Base-by-base conservation (phyloP, 2,888 invertebrate species). In the Pheosia gnoma region DNA sequence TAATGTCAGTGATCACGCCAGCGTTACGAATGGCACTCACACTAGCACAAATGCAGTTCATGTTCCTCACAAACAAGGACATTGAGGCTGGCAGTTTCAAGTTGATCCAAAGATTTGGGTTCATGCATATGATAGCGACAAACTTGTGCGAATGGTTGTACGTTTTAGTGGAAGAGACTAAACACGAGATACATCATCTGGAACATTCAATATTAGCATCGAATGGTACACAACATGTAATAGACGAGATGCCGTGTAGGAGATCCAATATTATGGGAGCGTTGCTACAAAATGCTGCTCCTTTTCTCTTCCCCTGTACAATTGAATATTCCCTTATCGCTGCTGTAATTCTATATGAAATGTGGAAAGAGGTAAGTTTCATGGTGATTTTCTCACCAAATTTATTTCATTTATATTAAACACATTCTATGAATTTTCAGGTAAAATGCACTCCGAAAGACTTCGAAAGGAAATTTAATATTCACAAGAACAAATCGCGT, bases 81-180 rank as follows among this genome's bases (percentile, higher is more conserved):
- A 93, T 93, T 61, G 91, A 91, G 78, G 94, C 96, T 75, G 95
- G 95, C 36, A 92, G 94, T 56, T 95, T 95, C 80, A 95, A 96
- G 80, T 94, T 96, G 56, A 94, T 97, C 59, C 97, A 98, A 36
- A 95, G 98, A 72, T 97, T 98, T 75, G 98, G 98, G 7, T 95
- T 98, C 53, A 98, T 98, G 98, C 98, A 99, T 84, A 96, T 98
- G 96, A 95, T 98, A 59, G 98, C 98, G 1, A 97, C 98, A 25
- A 98, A 98, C 89, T 89, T 98, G 13, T 98, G 98, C 89, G 98
- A 98, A 77, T 98, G 98, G 98, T 87, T 98, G 58, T 96, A 97
- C 82, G 97, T 98, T 4, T 90, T 98, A 37, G 97, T 98, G 0
- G 96, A 97, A 82, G 98, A 98, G 85, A 98, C 98, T 3, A 96